A percentile compares a stretch with the other conserved stretches of the same genome.
phyloP scores from a whole-genome alignment of 1,140 invertebrate species.

The Drosophila serrata region DNA sequence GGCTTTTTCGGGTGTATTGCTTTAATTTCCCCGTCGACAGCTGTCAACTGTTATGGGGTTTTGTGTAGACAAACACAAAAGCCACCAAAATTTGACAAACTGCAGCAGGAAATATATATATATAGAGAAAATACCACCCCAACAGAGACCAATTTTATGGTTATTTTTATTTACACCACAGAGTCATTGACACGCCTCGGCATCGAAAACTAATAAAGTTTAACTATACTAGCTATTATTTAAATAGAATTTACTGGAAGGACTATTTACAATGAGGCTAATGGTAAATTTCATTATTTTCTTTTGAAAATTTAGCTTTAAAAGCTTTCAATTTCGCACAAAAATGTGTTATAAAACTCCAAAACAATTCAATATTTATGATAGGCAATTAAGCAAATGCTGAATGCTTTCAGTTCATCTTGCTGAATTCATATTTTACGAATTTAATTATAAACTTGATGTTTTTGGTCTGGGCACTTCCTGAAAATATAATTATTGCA shows the following conservation, averaged over 20 bases:
- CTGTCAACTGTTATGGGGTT: conserved; percentile 11
- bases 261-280: neutral
- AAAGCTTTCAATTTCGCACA: neutral
- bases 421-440: neutral
- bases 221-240: neutral
- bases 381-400: too few species aligned
- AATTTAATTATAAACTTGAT: conserved; percentile 15
- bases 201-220: conserved; percentile 3
- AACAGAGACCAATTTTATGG: conserved; percentile 17
- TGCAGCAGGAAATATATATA: neutral
- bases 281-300: too few species aligned
- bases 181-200: conserved; percentile 34
- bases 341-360: neutral
- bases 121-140: neutral
- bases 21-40: conserved; percentile 24
- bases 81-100: conserved; percentile 38
- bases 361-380: neutral
- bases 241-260: neutral
- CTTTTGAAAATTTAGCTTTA: neutral
- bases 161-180: conserved; percentile 32
- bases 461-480: neutral
- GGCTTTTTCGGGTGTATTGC: neutral
- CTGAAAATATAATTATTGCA: conserved; percentile 10
- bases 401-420: neutral
- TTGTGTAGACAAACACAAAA: conserved; percentile 22